These are phyloP conservation scores for Myoxocephalus aenaeus DNA, from an alignment of 2,797 vertebrate species.

Conservation along the genomic window DNA sequence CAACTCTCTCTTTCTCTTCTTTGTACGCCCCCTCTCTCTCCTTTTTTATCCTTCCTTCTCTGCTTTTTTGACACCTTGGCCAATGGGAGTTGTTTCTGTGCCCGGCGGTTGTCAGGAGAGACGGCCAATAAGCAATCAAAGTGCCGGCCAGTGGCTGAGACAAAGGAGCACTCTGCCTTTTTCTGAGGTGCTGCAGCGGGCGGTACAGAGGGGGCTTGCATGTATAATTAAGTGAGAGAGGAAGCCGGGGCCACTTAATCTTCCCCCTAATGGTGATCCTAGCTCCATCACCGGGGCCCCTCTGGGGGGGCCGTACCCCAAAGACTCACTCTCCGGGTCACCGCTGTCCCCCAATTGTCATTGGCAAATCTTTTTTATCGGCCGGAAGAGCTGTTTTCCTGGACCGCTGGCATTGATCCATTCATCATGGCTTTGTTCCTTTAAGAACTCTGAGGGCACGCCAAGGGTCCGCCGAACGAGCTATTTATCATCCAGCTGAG, in stretches of 20 bases:
- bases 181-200: conserved; percentile 78
- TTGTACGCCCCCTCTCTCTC: conserved; percentile 49
- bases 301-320: conserved; percentile 86
- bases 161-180: conserved; percentile 83
- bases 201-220: conserved; percentile 88
- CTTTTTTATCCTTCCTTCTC: conserved; percentile 76
- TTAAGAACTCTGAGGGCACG: conserved; percentile 89
- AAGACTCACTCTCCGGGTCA: conserved; percentile 90
- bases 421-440: conserved; percentile 90
- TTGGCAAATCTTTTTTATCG: conserved; percentile 90
- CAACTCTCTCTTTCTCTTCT: conserved; percentile 64
- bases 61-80: conserved; percentile 86
- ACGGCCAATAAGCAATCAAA: conserved; percentile 96
- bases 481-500: conserved; percentile 86
- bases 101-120: conserved; percentile 94
- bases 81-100: conserved; percentile 93
- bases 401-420: conserved; percentile 87
- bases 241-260: conserved; percentile 93
- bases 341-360: conserved; percentile 90
- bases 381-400: conserved; percentile 86
- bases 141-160: conserved; percentile 88
- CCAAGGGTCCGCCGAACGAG: conserved; percentile 77
- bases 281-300: conserved; percentile 87
- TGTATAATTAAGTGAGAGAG: conserved; percentile 95
- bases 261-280: conserved; percentile 92